Conservation (phyloP, 2,888 invertebrate genomes). For the Amblyjoppa proteus region DNA sequence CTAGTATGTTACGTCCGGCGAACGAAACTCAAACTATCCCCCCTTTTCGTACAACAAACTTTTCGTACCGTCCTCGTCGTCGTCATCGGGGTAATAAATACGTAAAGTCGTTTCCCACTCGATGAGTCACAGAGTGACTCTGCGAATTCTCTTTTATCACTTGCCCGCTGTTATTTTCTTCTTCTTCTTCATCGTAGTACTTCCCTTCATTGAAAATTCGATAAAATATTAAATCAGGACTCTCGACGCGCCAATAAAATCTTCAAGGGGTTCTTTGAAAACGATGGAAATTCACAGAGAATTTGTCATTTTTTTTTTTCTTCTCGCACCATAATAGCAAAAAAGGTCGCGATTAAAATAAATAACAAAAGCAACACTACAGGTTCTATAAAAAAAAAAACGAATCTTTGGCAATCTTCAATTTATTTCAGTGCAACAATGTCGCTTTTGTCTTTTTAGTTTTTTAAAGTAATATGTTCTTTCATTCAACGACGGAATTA, state of each 20-base stretch:
- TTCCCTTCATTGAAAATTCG: background rate
- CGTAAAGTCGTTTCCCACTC: conserved; percentile 30
- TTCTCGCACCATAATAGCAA: background rate
- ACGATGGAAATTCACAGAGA: background rate
- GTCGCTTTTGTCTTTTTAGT: background rate
- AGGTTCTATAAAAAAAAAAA: too few species aligned
- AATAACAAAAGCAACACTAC: background rate
- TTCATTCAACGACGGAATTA: background rate
- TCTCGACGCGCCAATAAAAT: background rate
- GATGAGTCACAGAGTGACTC: background rate
- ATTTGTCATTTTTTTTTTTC: conserved; percentile 19
- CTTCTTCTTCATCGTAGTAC: conserved; percentile 16
- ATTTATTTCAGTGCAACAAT: background rate
- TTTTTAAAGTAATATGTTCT: background rate
- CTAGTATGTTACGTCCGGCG: conserved; percentile 15
- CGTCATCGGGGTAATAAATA: conserved; percentile 21
- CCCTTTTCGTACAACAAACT: conserved; percentile 36
- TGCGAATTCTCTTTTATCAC: conserved; percentile 14
- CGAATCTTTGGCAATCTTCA: background rate
- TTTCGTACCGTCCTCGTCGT: conserved; percentile 25
- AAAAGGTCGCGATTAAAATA: background rate
- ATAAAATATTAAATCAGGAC: background rate
- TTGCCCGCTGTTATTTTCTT: background rate
- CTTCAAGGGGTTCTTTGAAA: background rate
- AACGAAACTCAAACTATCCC: conserved; percentile 23